phyloP scores from a whole-genome alignment of 2,113 vertebrate species.

The Benitochromis conjunctus region DNA sequence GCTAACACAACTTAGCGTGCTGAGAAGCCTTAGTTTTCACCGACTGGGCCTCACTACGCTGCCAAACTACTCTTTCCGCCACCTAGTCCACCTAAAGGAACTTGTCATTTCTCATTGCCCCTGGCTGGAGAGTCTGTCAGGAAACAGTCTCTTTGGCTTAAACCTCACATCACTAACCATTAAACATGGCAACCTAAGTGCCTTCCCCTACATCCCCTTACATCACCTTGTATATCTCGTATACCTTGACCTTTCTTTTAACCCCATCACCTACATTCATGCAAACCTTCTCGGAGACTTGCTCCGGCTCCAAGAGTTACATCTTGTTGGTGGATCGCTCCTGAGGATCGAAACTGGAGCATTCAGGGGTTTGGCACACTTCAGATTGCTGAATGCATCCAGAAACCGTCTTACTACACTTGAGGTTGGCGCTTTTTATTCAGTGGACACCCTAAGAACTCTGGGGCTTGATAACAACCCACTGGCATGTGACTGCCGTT shows the following conservation, averaged over 20 bases:
- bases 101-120: constrained; percentile 78
- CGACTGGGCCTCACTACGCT: constrained; percentile 66
- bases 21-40: constrained; percentile 70
- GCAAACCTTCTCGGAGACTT: constrained; percentile 69
- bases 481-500: constrained; percentile 83
- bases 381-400: constrained; percentile 79
- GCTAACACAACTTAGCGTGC: constrained; percentile 66
- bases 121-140: constrained; percentile 69
- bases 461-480: constrained; percentile 81
- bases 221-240: constrained; percentile 78
- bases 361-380: constrained; percentile 71
- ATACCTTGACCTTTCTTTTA: constrained; percentile 82
- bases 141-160: constrained; percentile 77
- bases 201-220: constrained; percentile 75
- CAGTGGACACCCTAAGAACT: constrained; percentile 69
- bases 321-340: constrained; percentile 73
- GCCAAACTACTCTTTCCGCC: constrained; percentile 73
- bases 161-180: constrained; percentile 83
- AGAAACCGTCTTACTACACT: constrained; percentile 78
- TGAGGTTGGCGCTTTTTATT: constrained; percentile 76
- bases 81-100: constrained; percentile 68
- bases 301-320: constrained; percentile 80
- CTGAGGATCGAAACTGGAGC: constrained; percentile 70
- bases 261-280: constrained; percentile 78
- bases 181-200: constrained; percentile 75